These are phyloP conservation scores for Nothobranchius furzeri DNA, from an alignment of 2,113 vertebrate genomes.

Conservation along the genomic window DNA sequence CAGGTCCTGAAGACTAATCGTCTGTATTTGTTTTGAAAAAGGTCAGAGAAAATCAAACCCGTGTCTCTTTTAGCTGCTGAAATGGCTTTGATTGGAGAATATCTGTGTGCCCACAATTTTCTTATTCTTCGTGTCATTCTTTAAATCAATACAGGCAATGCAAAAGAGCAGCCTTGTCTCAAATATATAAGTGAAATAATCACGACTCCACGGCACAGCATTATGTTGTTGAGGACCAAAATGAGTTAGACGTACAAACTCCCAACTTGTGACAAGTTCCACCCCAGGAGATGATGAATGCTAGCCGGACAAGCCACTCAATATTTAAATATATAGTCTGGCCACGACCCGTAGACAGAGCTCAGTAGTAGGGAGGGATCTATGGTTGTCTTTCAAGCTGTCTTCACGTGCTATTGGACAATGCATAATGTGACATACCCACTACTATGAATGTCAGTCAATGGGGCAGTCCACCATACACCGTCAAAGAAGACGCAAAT, in stretches of 20 bases:
- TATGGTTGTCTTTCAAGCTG: too few species aligned
- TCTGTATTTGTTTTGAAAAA: not conserved
- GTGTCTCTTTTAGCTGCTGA: slow-evolving; percentile 13
- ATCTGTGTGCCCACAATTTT: not conserved
- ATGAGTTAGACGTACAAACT: not conserved
- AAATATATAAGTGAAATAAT: not conserved
- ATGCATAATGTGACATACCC: too few species aligned
- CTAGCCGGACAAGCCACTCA: too few species aligned
- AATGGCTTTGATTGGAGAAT: not conserved
- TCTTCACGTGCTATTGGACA: too few species aligned
- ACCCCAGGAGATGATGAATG: not conserved
- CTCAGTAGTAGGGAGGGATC: too few species aligned
- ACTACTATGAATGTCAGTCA: too few species aligned
- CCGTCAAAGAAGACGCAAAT: too few species aligned
- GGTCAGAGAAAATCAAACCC: slow-evolving; percentile 12
- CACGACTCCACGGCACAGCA: not conserved
- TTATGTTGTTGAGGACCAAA: too few species aligned
- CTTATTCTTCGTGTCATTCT: not conserved
- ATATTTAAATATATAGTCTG: too few species aligned
- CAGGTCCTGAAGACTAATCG: not conserved
- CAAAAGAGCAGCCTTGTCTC: not conserved
- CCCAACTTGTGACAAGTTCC: not conserved
- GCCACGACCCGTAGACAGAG: too few species aligned
- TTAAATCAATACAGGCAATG: not conserved
- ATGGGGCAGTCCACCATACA: too few species aligned